Percentiles rank a stretch among this genome's conserved stretches.
These are phyloP conservation scores for Epizoanthus ramosus DNA, from an alignment of 92 coral and sea anemone genomes.

Conservation along the genomic window DNA sequence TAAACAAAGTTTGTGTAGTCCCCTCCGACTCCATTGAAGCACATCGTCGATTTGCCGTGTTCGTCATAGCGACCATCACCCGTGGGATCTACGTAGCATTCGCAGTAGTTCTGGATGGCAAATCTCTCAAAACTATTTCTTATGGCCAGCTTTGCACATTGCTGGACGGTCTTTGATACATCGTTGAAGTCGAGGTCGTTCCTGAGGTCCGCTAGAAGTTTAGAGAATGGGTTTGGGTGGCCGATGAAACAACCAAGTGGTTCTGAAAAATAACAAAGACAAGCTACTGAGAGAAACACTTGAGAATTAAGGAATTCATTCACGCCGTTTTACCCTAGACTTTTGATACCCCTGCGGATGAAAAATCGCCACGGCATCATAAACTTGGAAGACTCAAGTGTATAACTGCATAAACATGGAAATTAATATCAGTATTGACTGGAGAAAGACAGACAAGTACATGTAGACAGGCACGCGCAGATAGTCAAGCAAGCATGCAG, in stretches of 20 bases:
- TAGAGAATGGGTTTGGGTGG: constrained; percentile 25
- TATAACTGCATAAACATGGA: too few species aligned
- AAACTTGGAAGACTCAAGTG: too few species aligned
- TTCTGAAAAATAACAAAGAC: constrained; percentile 6
- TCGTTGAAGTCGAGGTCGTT: constrained; percentile 7
- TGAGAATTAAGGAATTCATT: too few species aligned
- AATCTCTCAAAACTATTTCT: constrained; percentile 31
- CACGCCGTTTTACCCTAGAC: too few species aligned
- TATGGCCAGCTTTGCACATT: constrained; percentile 24
- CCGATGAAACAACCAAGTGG: constrained; percentile 22
- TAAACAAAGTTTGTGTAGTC: constrained; percentile 48
- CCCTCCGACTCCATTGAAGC: constrained; percentile 44
- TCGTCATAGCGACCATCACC: constrained; percentile 16
- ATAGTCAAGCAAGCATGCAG: too few species aligned
- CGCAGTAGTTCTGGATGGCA: constrained; percentile 51
- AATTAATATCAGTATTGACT: too few species aligned
- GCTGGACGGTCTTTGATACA: constrained; percentile 2
- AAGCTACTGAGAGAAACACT: too few species aligned
- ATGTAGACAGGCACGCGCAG: too few species aligned
- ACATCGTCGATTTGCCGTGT: constrained; percentile 29
- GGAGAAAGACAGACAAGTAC: too few species aligned
- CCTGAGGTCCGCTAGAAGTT: constrained; percentile 19
- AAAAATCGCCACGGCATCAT: too few species aligned
- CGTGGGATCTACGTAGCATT: constrained; percentile 47
- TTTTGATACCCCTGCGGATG: too few species aligned